A percentile compares a stretch with the other conserved stretches of the same genome.
Evolutionary conservation across 1,140 invertebrate species (phyloP).

Genomic region (Chlorops oryzae): DNA sequence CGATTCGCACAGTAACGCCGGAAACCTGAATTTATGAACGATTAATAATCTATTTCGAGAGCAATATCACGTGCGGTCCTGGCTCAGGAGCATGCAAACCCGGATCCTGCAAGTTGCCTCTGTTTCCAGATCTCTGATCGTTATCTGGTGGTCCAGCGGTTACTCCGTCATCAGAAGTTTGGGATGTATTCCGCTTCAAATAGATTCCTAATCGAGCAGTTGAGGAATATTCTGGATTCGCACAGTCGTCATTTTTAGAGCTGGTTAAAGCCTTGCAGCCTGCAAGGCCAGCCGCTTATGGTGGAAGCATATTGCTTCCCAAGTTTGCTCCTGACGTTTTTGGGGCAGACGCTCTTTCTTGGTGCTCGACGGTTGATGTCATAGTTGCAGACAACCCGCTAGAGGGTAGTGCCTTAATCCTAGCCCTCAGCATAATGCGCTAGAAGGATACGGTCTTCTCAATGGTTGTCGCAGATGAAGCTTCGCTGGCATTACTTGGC

Average conservation of each 20-base stretch:
- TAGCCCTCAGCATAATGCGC: slow-evolving; percentile 8
- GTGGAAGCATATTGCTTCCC: slow-evolving; percentile 1
- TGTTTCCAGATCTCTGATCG: too few species aligned
- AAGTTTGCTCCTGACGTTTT: slow-evolving; percentile 2
- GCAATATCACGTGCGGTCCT: too few species aligned
- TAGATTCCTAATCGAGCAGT: not conserved
- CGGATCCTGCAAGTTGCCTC: too few species aligned
- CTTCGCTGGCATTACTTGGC: slow-evolving; percentile 1
- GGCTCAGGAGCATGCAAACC: too few species aligned
- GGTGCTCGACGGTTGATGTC: slow-evolving; percentile 7
- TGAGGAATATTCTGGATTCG: slow-evolving; percentile 2
- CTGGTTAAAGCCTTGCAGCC: too few species aligned
- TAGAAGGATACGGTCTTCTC: not conserved
- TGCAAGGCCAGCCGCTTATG: too few species aligned
- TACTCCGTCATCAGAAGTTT: slow-evolving; percentile 14
- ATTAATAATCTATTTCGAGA: too few species aligned
- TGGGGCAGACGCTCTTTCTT: slow-evolving; percentile 3
- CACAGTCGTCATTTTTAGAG: slow-evolving; percentile 9
- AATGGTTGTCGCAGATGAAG: slow-evolving; percentile 5
- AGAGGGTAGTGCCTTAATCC: slow-evolving; percentile 10
- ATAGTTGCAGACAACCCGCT: slow-evolving; percentile 6
- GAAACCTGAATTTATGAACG: too few species aligned
- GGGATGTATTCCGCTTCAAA: slow-evolving; percentile 3
- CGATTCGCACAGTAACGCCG: too few species aligned
- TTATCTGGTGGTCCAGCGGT: too few species aligned